A percentile compares a stretch with the other conserved stretches of the same genome.
Evolutionary conservation across 2,888 invertebrate genomes (phyloP).

Genomic region (Caenorhabditis wallacei): DNA sequence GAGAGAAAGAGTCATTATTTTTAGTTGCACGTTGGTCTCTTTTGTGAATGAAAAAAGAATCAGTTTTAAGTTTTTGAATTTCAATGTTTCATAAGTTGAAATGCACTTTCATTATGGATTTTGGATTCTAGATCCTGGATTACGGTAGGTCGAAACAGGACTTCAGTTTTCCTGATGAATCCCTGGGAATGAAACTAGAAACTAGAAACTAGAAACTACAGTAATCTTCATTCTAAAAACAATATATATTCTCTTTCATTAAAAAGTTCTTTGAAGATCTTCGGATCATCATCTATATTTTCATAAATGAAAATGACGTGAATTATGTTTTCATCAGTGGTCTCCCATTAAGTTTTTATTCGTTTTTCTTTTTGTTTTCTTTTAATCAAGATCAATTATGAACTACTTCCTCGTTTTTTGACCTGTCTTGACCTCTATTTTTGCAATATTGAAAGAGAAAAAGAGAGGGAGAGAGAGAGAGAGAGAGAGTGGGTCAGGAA

Average conservation of each 20-base stretch:
- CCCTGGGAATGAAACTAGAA: too few species aligned
- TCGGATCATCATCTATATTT: neutral
- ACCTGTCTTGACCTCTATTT: slow-evolving; percentile 32
- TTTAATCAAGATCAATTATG: slow-evolving; percentile 31
- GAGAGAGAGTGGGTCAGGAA: slow-evolving; percentile 28
- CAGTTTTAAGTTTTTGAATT: neutral
- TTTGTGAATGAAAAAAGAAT: neutral
- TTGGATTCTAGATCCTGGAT: neutral
- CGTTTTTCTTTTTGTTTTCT: too few species aligned
- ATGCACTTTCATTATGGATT: neutral
- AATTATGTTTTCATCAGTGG: slow-evolving; percentile 4
- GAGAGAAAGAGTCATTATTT: slow-evolving; percentile 36
- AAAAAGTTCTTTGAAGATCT: too few species aligned
- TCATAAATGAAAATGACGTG: slow-evolving; percentile 3
- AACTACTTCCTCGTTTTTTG: slow-evolving; percentile 30
- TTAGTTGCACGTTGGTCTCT: neutral
- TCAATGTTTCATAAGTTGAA: neutral
- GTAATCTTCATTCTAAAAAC: too few species aligned
- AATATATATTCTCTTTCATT: too few species aligned
- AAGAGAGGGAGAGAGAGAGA: neutral
- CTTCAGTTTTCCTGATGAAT: neutral
- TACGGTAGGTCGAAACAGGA: neutral
- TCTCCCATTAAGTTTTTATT: slow-evolving; percentile 14
- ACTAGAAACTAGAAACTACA: too few species aligned
- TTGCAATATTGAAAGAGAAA: neutral